phyloP scores from a whole-genome alignment of 2,113 vertebrate genomes.

The Platycercus adscitus region DNA sequence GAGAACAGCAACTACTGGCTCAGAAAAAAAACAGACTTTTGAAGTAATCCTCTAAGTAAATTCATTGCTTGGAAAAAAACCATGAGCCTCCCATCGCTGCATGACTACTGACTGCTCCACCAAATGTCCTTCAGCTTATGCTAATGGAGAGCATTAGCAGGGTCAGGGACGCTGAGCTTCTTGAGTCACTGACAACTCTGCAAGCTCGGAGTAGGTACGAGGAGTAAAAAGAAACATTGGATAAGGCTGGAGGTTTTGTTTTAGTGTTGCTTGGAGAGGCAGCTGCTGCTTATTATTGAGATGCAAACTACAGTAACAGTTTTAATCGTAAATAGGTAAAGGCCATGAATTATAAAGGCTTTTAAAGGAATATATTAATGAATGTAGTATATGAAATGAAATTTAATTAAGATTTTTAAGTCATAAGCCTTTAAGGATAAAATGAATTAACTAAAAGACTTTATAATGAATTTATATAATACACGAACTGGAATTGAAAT shows the following conservation, averaged over 20 bases:
- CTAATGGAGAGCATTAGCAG: neutral
- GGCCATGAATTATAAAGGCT: slow-evolving; percentile 20
- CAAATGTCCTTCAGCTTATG: neutral
- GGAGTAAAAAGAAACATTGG: neutral
- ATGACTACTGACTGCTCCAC: neutral
- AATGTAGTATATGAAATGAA: slow-evolving; percentile 9
- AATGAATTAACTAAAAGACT: slow-evolving; percentile 56
- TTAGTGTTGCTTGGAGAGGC: neutral
- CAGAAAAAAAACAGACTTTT: neutral
- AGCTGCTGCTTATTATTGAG: neutral
- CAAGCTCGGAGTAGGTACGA: neutral
- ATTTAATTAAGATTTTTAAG: slow-evolving; percentile 55
- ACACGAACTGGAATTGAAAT: neutral
- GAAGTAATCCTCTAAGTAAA: neutral
- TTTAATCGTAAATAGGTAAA: slow-evolving; percentile 34
- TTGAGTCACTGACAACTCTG: neutral
- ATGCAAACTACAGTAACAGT: neutral
- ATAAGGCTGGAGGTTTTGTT: neutral
- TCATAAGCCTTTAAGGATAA: slow-evolving; percentile 50
- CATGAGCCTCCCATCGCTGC: neutral
- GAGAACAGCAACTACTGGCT: rapidly evolving
- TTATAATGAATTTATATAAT: slow-evolving; percentile 43
- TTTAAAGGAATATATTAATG: slow-evolving; percentile 50
- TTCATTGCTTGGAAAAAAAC: neutral
- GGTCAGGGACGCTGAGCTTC: neutral